Conservation (phyloP, 1,140 invertebrate species). For the Drosophila kanapiae region DNA sequence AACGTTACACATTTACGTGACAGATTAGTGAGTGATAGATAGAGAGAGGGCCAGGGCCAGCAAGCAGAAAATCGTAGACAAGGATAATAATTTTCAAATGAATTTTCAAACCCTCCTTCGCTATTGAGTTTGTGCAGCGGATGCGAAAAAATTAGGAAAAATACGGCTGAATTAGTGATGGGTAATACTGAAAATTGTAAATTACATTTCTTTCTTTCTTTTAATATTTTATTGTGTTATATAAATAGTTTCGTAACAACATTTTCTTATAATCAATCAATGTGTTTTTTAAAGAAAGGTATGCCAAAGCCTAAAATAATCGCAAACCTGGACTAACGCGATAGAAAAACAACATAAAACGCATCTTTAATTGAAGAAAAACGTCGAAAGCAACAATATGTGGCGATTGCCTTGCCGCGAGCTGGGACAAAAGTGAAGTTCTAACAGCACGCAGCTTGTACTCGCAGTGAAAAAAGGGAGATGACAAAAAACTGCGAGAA, state of each 20-base stretch:
- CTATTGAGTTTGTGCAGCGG: neutral
- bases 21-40: slow-evolving; percentile 65
- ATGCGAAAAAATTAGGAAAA: neutral
- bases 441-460: slow-evolving; percentile 62
- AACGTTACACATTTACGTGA: slow-evolving; percentile 77
- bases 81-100: slow-evolving; percentile 64
- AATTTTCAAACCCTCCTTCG: slow-evolving; percentile 37
- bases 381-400: slow-evolving; percentile 63
- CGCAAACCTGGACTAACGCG: slow-evolving; percentile 11
- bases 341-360: slow-evolving; percentile 28
- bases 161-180: neutral
- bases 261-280: neutral
- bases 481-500: slow-evolving; percentile 11
- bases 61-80: slow-evolving; percentile 9
- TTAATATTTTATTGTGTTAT: neutral
- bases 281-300: neutral
- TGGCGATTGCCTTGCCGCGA: slow-evolving; percentile 64
- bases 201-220: neutral
- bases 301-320: slow-evolving; percentile 21
- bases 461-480: slow-evolving; percentile 18
- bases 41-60: neutral
- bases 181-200: neutral
- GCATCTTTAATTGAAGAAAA: slow-evolving; percentile 9
- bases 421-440: slow-evolving; percentile 64
- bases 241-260: neutral